A percentile compares a stretch with the other conserved stretches of the same genome.
Evolutionary conservation across 2,888 invertebrate species (phyloP).

Genomic region (Polydrusus pterygomalis): DNA sequence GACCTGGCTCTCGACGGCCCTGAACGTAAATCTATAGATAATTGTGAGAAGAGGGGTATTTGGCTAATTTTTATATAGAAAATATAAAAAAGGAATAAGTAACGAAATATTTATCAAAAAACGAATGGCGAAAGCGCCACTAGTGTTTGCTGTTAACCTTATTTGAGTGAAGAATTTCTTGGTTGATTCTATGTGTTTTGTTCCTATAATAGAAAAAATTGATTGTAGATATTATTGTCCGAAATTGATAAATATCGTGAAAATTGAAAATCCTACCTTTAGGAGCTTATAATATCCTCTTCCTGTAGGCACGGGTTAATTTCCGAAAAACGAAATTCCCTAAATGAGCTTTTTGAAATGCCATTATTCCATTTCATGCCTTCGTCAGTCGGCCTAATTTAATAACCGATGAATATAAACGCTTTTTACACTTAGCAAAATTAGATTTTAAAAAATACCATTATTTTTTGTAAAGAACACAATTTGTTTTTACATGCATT

Average conservation of each 20-base stretch:
- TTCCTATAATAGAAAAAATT: too few species aligned
- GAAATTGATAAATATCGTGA: not conserved
- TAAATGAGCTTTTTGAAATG: not conserved
- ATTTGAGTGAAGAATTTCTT: too few species aligned
- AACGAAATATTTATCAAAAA: too few species aligned
- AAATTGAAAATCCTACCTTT: not conserved
- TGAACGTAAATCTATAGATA: too few species aligned
- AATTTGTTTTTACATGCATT: not conserved
- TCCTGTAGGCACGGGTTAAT: not conserved
- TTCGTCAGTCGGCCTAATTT: not conserved
- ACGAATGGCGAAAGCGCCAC: too few species aligned
- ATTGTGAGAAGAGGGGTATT: too few species aligned
- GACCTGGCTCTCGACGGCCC: too few species aligned
- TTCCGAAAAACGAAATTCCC: not conserved
- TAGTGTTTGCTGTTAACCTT: too few species aligned
- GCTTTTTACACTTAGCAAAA: constrained; percentile 11
- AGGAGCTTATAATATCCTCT: not conserved
- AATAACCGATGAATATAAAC: not conserved
- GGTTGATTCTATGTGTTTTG: too few species aligned
- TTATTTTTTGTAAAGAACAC: constrained; percentile 16
- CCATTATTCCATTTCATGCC: not conserved
- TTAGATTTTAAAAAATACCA: constrained; percentile 13
- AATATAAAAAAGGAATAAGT: too few species aligned
- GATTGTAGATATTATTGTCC: too few species aligned
- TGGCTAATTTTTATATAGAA: too few species aligned